Conservation (phyloP, 2,888 invertebrate genomes). For the Lissonota sp. region DNA sequence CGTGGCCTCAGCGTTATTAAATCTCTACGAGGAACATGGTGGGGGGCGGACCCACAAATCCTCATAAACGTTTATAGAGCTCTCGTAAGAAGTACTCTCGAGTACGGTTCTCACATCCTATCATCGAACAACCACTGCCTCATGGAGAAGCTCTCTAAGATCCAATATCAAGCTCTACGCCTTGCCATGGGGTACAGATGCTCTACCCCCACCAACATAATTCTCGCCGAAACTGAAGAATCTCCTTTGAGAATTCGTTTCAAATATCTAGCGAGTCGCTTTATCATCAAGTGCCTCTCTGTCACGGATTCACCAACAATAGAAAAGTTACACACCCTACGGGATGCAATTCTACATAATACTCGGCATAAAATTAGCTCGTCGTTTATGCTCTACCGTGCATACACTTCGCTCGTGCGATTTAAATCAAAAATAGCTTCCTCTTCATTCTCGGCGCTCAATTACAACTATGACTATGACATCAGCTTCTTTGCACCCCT, state of each 20-base stretch:
- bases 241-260: not conserved
- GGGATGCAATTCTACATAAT: not conserved
- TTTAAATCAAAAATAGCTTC: not conserved
- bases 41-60: conserved; percentile 42
- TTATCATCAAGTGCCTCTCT: conserved; percentile 2
- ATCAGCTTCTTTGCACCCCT: not conserved
- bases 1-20: conserved; percentile 31
- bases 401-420: not conserved
- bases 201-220: conserved; percentile 9
- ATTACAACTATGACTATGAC: not conserved
- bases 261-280: not conserved
- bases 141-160: not conserved
- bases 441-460: not conserved
- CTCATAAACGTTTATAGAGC: conserved; percentile 42
- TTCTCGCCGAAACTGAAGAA: conserved; percentile 8
- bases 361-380: not conserved
- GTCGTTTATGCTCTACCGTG: not conserved
- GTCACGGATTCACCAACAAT: not conserved
- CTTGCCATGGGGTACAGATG: conserved; percentile 16
- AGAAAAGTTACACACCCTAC: not conserved
- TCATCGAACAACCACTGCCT: not conserved
- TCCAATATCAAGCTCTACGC: conserved; percentile 36
- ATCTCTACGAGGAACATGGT: conserved; percentile 46
- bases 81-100: conserved; percentile 36
- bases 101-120: conserved; percentile 37